Evolutionary conservation across 2,888 invertebrate species (phyloP), one percentile per base, ranked within the genome.

Genomic region (Nemurella pictetii): DNA sequence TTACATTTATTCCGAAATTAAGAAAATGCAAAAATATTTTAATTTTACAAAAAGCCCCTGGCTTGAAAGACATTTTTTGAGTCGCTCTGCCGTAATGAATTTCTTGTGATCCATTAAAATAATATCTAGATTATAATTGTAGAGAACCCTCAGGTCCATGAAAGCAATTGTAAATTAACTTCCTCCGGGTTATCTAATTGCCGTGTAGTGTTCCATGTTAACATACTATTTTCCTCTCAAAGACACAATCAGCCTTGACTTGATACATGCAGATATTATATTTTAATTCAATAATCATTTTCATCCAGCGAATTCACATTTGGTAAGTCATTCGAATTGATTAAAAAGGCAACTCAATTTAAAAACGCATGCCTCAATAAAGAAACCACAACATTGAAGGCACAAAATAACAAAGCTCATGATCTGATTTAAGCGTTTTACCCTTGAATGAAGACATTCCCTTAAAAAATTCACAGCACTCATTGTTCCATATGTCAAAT

Each of bases 271-370:
- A 27, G 28, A 75, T 75, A 75, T 75, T 75, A 28, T 75, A 75
- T 26, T 1, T 27, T 2, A 27, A 5, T 75, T 28, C 26, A 75
- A 27, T 75, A n/a, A 75, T 20, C 4, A 3, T 75, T 75, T 27
- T 26, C 26, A 25, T 27, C 25, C 12, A 75, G 26, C 9, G 2
- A 26, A 75, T 12, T 27, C 75, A 75, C 2, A 1, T 28, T 75
- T 25, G 12, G 27, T 3, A 75, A 75, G 75, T 75, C 75, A 75
- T 75, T 75, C 75, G 28, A 75, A 25, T 75, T 75, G 75, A 75
- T 75, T 75, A 27, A 28, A 26, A 9, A 2, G 75, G 26, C 9
- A 75, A 9, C 75, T n/a, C 75, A 26, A 36, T 75, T 26, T 75
- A 28, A 27, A 74, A 75, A 9, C 28, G 28, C 26, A 20, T 20